These are phyloP conservation scores for Drosophila auraria DNA, from an alignment of 1,140 invertebrate genomes.

Conservation along the genomic window DNA sequence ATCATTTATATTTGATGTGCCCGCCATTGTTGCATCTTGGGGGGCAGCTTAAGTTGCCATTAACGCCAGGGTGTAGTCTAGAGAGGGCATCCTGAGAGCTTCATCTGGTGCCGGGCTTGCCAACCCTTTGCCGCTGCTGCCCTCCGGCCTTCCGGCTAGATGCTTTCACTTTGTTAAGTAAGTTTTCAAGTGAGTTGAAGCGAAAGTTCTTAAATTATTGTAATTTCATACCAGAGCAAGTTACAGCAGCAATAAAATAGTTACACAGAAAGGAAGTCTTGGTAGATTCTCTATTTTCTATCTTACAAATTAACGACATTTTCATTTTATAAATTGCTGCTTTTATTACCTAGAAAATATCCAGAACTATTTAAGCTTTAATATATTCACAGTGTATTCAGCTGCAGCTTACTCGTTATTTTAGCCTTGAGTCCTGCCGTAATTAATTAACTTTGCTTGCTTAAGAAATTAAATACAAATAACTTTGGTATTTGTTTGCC, in stretches of 20 bases:
- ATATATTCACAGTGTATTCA: not conserved
- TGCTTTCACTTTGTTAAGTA: conserved; percentile 32
- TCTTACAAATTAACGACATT: not conserved
- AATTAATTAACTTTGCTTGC: conserved; percentile 81
- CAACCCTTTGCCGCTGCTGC: not conserved
- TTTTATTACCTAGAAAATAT: not conserved
- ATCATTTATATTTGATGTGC: conserved; percentile 67
- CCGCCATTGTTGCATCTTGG: conserved; percentile 56
- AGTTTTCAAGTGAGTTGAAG: conserved; percentile 58
- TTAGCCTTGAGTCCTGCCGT: conserved; percentile 56
- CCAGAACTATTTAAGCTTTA: too few species aligned
- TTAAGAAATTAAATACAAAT: conserved; percentile 79
- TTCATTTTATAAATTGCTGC: not conserved
- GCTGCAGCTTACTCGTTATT: not conserved
- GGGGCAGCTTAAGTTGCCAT: conserved; percentile 71
- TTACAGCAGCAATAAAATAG: conserved; percentile 3
- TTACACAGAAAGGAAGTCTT: not conserved
- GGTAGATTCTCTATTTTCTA: too few species aligned
- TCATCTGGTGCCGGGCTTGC: not conserved
- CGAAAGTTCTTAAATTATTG: conserved; percentile 75
- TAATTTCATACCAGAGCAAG: conserved; percentile 51
- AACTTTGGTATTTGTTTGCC: conserved; percentile 79
- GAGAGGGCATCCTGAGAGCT: conserved; percentile 20
- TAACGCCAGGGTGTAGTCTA: conserved; percentile 49
- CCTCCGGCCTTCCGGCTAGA: not conserved